A percentile compares a stretch with the other conserved stretches of the same genome.
Evolutionary conservation across 1,140 invertebrate genomes (phyloP).

Genomic region (Oppia nitens): DNA sequence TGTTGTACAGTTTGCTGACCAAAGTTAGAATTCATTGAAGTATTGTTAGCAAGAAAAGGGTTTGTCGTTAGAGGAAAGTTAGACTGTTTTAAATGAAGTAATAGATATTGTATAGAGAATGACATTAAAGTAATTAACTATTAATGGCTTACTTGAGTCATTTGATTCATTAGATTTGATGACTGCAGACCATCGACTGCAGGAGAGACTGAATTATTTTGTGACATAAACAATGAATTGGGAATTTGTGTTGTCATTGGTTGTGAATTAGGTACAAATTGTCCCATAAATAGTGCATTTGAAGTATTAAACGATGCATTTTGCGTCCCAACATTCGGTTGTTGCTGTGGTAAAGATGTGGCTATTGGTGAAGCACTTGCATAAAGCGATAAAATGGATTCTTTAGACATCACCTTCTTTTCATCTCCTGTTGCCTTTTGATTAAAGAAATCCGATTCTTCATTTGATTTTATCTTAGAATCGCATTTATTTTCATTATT

Average conservation of each 20-base stretch:
- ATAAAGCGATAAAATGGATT: constrained; percentile 81
- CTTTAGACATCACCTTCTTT: constrained; percentile 68
- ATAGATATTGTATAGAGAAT: not conserved
- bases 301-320: not conserved
- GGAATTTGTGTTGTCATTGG: not conserved
- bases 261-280: not conserved
- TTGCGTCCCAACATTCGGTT: not conserved
- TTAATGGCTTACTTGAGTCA: not conserved
- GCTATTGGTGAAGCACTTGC: constrained; percentile 3
- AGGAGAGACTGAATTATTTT: not conserved
- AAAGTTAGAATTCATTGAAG: not conserved
- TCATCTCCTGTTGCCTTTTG: constrained; percentile 50
- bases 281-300: not conserved
- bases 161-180: not conserved
- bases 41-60: constrained; percentile 7
- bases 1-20: not conserved
- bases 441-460: constrained; percentile 78
- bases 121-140: not conserved
- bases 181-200: not conserved
- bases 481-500: not conserved
- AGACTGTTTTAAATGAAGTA: not conserved
- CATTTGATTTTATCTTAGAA: constrained; percentile 24
- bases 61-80: constrained; percentile 3
- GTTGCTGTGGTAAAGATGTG: not conserved
- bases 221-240: not conserved